A percentile compares a stretch with the other conserved stretches of the same genome.
Conservation (phyloP, 2,888 invertebrate genomes). For the Troides oblongomaculatus region DNA sequence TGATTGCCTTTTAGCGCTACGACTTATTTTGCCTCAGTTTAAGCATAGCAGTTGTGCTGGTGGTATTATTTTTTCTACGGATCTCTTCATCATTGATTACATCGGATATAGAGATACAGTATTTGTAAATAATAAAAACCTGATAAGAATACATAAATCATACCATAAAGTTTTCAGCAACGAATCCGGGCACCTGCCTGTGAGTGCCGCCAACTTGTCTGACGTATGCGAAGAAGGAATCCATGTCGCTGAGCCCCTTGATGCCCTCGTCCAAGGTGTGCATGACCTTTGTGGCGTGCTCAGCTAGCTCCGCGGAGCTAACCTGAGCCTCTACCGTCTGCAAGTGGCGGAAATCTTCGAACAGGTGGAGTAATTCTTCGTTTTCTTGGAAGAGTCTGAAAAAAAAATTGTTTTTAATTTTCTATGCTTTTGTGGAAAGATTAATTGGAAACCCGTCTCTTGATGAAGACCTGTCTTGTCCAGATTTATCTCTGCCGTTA, state of each 20-base stretch:
- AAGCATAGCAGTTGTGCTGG: no score
- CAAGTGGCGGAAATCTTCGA: constrained; percentile 88
- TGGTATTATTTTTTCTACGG: no score
- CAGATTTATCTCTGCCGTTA: no score
- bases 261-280: constrained; percentile 92
- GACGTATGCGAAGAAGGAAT: constrained; percentile 88
- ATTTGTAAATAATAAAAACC: no score
- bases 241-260: constrained; percentile 89
- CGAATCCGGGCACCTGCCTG: constrained; percentile 89
- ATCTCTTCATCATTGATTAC: no score
- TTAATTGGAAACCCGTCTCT: no score
- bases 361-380: constrained; percentile 86
- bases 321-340: constrained; percentile 87
- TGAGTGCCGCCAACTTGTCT: constrained; percentile 91
- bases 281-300: constrained; percentile 94
- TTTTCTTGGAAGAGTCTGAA: constrained; percentile 92
- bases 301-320: constrained; percentile 88
- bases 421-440: background rate
- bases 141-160: constrained; percentile 40
- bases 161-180: constrained; percentile 93
- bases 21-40: no score
- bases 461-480: no score
- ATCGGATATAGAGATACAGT: no score
- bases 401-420: background rate
- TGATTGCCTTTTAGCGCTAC: no score